Evolutionary conservation across 2,797 vertebrate genomes (phyloP).

Genomic region (Sebastes hopkinsi): DNA sequence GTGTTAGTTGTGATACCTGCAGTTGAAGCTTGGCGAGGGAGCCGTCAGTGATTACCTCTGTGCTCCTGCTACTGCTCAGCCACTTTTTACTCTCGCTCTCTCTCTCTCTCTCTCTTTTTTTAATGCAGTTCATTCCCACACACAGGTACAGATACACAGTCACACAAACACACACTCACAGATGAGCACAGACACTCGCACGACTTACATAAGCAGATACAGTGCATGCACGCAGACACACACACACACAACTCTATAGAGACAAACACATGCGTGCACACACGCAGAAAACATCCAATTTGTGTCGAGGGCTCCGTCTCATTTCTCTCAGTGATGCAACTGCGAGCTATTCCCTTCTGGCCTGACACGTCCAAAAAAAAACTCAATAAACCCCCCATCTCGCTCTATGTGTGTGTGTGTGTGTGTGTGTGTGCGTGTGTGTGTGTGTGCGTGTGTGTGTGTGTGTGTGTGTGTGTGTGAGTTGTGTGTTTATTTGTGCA

Average conservation of each 20-base stretch:
- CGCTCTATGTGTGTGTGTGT: neutral
- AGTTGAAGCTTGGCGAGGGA: slow-evolving; percentile 31
- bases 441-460: neutral
- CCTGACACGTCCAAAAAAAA: slow-evolving; percentile 12
- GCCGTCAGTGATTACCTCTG: slow-evolving; percentile 60
- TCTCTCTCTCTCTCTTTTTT: neutral
- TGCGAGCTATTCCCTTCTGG: slow-evolving; percentile 24
- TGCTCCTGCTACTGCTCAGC: slow-evolving; percentile 47
- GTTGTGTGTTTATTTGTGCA: neutral
- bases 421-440: neutral
- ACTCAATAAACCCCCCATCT: slow-evolving; percentile 33
- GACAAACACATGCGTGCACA: neutral
- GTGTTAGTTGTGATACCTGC: slow-evolving; percentile 40
- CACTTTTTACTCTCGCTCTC: neutral
- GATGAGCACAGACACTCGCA: neutral
- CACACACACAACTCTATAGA: neutral
- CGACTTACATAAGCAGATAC: slow-evolving; percentile 14
- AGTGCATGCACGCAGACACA: neutral
- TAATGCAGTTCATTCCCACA: slow-evolving; percentile 9
- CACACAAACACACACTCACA: neutral
- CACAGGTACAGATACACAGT: neutral
- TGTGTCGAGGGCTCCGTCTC: slow-evolving; percentile 38
- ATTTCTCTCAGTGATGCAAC: slow-evolving; percentile 31
- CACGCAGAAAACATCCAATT: slow-evolving; percentile 14
- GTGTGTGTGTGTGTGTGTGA: neutral